Conservation (phyloP, 2,888 invertebrate species). For the Halictus quadricinctus region DNA sequence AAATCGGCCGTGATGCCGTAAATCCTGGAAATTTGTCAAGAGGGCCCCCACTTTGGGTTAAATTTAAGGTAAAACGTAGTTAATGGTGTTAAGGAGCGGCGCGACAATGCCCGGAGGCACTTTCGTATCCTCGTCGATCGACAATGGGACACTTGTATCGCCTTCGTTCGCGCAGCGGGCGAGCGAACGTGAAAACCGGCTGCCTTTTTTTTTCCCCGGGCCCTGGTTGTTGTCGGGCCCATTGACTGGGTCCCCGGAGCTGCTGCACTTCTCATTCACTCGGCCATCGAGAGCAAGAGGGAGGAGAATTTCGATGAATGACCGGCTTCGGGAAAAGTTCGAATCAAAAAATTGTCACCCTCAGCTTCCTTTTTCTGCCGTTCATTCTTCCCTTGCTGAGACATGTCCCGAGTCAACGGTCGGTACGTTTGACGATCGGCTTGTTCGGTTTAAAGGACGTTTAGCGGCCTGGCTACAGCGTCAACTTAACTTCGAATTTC, state of each 20-base stretch:
- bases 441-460: conserved; percentile 43
- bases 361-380: conserved; percentile 46
- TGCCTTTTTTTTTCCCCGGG: conserved; percentile 54
- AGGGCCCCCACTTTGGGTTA: conserved; percentile 79
- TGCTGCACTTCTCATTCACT: conserved; percentile 53
- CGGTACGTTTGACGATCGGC: conserved; percentile 45
- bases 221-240: conserved; percentile 26
- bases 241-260: conserved; percentile 29
- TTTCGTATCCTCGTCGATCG: conserved; percentile 68
- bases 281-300: conserved; percentile 26
- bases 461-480: conserved; percentile 29
- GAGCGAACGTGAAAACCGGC: conserved; percentile 65
- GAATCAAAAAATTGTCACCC: conserved; percentile 65
- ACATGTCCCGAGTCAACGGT: conserved; percentile 22
- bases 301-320: conserved; percentile 53
- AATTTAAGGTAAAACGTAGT: conserved; percentile 82
- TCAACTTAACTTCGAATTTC: conserved; percentile 49
- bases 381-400: conserved; percentile 18
- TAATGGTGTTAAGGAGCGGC: conserved; percentile 80
- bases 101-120: conserved; percentile 72
- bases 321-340: conserved; percentile 53
- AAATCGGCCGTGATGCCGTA: conserved; percentile 71
- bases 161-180: conserved; percentile 63
- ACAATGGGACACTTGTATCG: conserved; percentile 81
- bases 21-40: conserved; percentile 81